Evolutionary conservation across 2,888 invertebrate genomes (phyloP), one percentile per base, ranked within the genome.

Genomic region (Acronicta aceris): DNA sequence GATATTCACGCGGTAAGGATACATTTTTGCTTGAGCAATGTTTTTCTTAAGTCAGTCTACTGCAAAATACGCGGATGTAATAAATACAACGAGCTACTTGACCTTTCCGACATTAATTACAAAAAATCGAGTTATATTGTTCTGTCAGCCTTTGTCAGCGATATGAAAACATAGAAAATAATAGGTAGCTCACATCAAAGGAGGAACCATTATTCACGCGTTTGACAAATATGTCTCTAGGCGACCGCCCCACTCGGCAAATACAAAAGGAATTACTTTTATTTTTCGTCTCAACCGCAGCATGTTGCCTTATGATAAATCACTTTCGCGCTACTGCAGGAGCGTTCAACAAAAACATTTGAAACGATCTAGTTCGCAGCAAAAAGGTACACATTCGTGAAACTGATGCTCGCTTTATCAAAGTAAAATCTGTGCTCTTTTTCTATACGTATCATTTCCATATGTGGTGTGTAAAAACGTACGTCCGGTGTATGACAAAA

Each of bases 291-390:
- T 89, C 88, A 87, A 89, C 90, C 92, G 76, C 91, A 92, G 91
- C 87, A 85, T 92, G 91, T 89, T 91, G 89, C 89, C 90, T 85
- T 89, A 92, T 93, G 92, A 93, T 93, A 92, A 92, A 93, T 93
- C 90, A 90, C 90, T 92, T 92, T 90, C 82, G 81, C 87, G 84
- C 88, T 81, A 81, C 82, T 78, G 82, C 82, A 81, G 81, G 83
- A 84, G 81, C 78, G 81, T 65, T 74, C 81, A 76, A 86, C 87
- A 91, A 90, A 91, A 91, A 90, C 89, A 88, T 84, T 78, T 74
- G 74, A 79, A 83, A 81, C 78, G 84, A 81, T 86, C 84, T 86
- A 82, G 83, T 84, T 82, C 74, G 81, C 76, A 75, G 84, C 84
- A 88, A 89, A 91, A 89, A 90, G 83, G 88, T 87, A 86, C 81